Evolutionary conservation across 2,797 vertebrate genomes (phyloP).

Genomic region (Melanotaenia maccullochi): DNA sequence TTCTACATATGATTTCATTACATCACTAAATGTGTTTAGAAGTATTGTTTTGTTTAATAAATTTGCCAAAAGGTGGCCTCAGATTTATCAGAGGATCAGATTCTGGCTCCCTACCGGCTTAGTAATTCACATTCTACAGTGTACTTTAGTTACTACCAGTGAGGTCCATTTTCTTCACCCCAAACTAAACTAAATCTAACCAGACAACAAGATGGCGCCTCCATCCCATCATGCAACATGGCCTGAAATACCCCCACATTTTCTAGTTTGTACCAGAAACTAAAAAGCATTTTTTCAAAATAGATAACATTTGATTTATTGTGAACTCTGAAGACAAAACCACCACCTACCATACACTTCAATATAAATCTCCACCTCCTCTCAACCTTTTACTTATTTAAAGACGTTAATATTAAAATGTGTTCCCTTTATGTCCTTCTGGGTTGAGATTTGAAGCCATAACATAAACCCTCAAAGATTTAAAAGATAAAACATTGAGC

Average conservation of each 20-base stretch:
- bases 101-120: background rate
- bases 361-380: slow-evolving; percentile 15
- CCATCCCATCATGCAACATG: background rate
- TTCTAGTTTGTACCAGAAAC: background rate
- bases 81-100: background rate
- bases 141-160: no score
- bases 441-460: slow-evolving; percentile 9
- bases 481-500: slow-evolving; percentile 27
- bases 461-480: slow-evolving; percentile 6
- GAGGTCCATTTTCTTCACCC: background rate
- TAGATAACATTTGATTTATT: slow-evolving; percentile 2
- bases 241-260: background rate
- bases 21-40: background rate
- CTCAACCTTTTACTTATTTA: background rate
- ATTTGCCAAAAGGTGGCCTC: no score
- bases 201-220: background rate
- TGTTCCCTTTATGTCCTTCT: slow-evolving; percentile 40
- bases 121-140: no score
- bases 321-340: slow-evolving; percentile 61
- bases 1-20: background rate
- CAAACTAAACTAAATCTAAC: background rate
- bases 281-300: slow-evolving; percentile 18
- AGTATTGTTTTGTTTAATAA: background rate
- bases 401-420: slow-evolving; percentile 16
- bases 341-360: slow-evolving; percentile 24